Evolutionary conservation across 2,888 invertebrate genomes (phyloP).

Genomic region (Carcina quercana): DNA sequence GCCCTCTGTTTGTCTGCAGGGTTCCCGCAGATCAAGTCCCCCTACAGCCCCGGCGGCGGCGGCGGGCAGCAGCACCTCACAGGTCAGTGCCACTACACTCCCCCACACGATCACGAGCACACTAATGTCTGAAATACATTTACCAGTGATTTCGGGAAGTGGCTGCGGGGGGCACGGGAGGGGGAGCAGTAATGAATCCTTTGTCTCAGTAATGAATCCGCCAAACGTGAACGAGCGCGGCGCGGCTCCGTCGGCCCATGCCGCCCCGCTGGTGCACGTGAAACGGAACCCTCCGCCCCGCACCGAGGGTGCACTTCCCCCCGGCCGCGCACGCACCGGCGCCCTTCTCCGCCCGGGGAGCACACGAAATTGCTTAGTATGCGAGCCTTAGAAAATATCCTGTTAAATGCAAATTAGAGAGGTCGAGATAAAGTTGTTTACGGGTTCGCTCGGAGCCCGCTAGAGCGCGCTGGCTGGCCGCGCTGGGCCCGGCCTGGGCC

Average conservation of each 20-base stretch:
- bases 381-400: slow-evolving; percentile 55
- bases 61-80: slow-evolving; percentile 74
- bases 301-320: slow-evolving; percentile 17
- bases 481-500: neutral
- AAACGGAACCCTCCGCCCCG: slow-evolving; percentile 33
- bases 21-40: slow-evolving; percentile 79
- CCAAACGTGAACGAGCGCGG: slow-evolving; percentile 66
- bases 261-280: slow-evolving; percentile 51
- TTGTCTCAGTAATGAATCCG: slow-evolving; percentile 73
- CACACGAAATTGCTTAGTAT: slow-evolving; percentile 47
- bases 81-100: slow-evolving; percentile 55
- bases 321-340: slow-evolving; percentile 9
- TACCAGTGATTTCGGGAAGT: slow-evolving; percentile 69
- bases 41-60: slow-evolving; percentile 75
- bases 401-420: slow-evolving; percentile 57
- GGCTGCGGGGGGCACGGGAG: slow-evolving; percentile 33
- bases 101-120: slow-evolving; percentile 15
- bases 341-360: slow-evolving; percentile 2
- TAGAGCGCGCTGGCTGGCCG: slow-evolving; percentile 21
- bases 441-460: slow-evolving; percentile 35
- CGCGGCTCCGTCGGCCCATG: slow-evolving; percentile 43
- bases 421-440: slow-evolving; percentile 42
- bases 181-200: no score
- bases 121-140: slow-evolving; percentile 50
- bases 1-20: slow-evolving; percentile 73